Evolutionary conservation across 2,797 vertebrate species (phyloP), one percentile per base, ranked within the genome.

Genomic region (Poeciliopsis turneri): DNA sequence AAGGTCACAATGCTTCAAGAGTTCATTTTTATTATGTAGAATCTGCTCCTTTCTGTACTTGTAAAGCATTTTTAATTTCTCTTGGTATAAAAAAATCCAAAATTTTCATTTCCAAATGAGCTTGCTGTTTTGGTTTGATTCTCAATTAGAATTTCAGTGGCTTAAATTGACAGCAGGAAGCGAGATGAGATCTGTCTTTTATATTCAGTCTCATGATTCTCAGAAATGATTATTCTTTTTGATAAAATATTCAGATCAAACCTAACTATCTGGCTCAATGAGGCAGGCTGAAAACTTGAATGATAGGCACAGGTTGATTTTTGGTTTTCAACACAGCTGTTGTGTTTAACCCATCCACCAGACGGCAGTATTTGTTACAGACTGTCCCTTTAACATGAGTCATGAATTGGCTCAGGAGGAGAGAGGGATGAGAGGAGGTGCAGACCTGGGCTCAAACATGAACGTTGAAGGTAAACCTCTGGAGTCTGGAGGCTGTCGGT

Each of bases 401-500:
- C 61, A 46, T 70, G 75, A 84, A 75, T 82, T 70, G 43, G 41
- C 71, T 28, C 64, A 1, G 79, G 74, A 80, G 85, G 75, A 75
- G 70, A 77, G 33, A 13, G 20, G 41, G 66, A 78, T 71, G 53
- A 59, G 77, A 46, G 55, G 53, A 79, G 55, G 73, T n/a, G 82
- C 66, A 53, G 79, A 78, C 39, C n/a, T 47, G 46, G 33, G 49
- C 18, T 82, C 53, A n/a, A 5, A 49, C 20, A 25, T 47, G 41
- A 46, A 61, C 66, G 18, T 3, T 33, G 15, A 61, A 81, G 77
- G 53, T 81, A 84, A 87, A 80, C 10, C 82, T 61, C 36, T 64
- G 77, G 81, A 82, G 82, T 84, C 1, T 57, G 78, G 25, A n/a
- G 23, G 23, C 64, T 5, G 79, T 20, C 77, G 78, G 81, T 10